Conservation (phyloP, 2,888 invertebrate species). For the Emmelina monodactyla region DNA sequence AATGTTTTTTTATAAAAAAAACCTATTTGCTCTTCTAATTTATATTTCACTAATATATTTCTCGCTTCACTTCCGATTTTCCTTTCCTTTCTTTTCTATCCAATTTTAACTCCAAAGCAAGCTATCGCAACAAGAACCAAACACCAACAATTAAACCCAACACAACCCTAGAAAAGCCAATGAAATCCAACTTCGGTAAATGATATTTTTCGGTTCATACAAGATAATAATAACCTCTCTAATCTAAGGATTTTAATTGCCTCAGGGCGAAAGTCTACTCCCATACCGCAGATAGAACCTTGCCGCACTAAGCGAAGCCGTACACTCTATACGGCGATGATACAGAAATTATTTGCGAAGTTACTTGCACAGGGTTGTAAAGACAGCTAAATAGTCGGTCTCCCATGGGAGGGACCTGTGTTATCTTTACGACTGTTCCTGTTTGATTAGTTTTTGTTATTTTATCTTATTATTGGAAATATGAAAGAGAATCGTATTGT, state of each 20-base stretch:
- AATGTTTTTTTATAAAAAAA: too few relatives aligned
- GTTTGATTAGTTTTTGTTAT: constrained; percentile 57
- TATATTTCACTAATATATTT: too few relatives aligned
- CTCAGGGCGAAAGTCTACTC: constrained; percentile 14
- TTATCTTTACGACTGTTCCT: constrained; percentile 49
- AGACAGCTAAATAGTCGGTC: constrained; percentile 35
- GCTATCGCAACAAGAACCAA: too few relatives aligned
- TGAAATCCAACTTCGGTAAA: neutral
- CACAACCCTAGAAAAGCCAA: neutral
- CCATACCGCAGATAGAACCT: constrained; percentile 18
- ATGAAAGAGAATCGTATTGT: too few relatives aligned
- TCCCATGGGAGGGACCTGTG: constrained; percentile 34
- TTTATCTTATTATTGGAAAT: constrained; percentile 39
- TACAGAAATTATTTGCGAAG: constrained; percentile 23
- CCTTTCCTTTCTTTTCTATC: too few relatives aligned
- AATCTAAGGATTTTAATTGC: constrained; percentile 22
- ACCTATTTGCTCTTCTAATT: too few relatives aligned
- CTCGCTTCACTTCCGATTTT: too few relatives aligned
- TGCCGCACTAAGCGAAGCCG: constrained; percentile 17
- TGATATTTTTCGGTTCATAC: constrained; percentile 4
- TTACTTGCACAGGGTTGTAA: constrained; percentile 35
- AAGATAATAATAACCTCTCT: constrained; percentile 16
- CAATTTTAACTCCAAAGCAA: too few relatives aligned
- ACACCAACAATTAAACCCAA: too few relatives aligned
- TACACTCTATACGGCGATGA: constrained; percentile 13